Percentiles rank a stretch among this genome's conserved stretches.
phyloP scores from a whole-genome alignment of 2,888 invertebrate species.

The Folsomia candida region DNA sequence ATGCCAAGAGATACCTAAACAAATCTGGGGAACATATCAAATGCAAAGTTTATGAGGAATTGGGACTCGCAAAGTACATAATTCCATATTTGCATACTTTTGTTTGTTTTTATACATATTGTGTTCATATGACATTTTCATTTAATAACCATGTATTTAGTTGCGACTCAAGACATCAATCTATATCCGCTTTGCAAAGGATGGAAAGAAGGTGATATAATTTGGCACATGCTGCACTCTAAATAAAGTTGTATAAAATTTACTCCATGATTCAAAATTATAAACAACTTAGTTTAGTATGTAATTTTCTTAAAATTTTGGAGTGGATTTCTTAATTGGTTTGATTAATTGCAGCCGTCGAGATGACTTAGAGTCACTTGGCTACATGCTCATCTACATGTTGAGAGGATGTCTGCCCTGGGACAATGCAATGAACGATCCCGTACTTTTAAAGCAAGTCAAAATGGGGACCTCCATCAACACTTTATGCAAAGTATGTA shows the following conservation, averaged over 20 bases:
- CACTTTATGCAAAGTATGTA: slow-evolving; percentile 31
- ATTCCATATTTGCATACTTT: too few species aligned
- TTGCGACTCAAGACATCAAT: slow-evolving; percentile 36
- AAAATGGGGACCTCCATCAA: slow-evolving; percentile 33
- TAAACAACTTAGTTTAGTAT: too few species aligned
- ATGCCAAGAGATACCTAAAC: slow-evolving; percentile 34
- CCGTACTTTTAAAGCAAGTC: slow-evolving; percentile 25
- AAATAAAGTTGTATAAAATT: too few species aligned
- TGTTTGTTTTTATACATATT: too few species aligned
- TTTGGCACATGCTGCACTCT: too few species aligned
- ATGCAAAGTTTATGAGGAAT: slow-evolving; percentile 35
- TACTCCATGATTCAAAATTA: too few species aligned
- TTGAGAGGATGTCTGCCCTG: slow-evolving; percentile 32
- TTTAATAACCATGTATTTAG: too few species aligned
- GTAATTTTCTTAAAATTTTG: too few species aligned
- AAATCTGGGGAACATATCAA: slow-evolving; percentile 34
- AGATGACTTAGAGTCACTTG: slow-evolving; percentile 35
- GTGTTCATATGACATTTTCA: too few species aligned
- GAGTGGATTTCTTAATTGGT: too few species aligned
- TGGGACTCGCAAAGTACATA: slow-evolving; percentile 33
- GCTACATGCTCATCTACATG: slow-evolving; percentile 33
- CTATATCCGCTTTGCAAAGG: slow-evolving; percentile 34
- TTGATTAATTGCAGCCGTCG: slow-evolving; percentile 32
- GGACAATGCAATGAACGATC: slow-evolving; percentile 30
- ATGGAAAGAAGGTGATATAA: slow-evolving; percentile 37